Base-by-base conservation (phyloP, 2,113 vertebrate genomes). In the Mandrillus leucophaeus region DNA sequence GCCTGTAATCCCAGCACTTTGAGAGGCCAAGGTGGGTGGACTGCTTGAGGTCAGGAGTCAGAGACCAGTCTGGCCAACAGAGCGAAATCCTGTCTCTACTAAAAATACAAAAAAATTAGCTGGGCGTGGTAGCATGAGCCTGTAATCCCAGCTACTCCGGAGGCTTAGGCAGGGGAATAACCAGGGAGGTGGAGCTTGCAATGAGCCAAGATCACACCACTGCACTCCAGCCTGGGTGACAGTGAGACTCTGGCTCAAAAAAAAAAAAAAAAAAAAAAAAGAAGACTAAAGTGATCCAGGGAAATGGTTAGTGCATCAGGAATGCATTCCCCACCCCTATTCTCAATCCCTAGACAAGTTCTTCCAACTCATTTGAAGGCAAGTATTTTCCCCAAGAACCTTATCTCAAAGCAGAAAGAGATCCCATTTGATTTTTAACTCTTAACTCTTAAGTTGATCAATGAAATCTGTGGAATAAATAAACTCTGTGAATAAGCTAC, bases 401-500 rank as follows among this genome's bases (percentile, higher is more conserved):
- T 25, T 48, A 70, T 27, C 78, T 78, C 48, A 95, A 86, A 96
- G 57, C 55, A 90, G 30, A 92, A 92, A 90, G 50, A 96, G 81
- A 30, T 27, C 16, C 78, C 27, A 38, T 72, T 78, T 68, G 52
- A 38, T 95, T 88, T 90, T 93, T 76, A 93, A 91, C 68, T 97
- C 89, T 73, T 76, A 93, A 91, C 68, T 97, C 86, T 73, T 59
- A 92, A 79, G 45, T 23, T 86, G n/a, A 92, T 72, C 52, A 83
- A 64, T 80, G 18, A 95, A 90, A 95, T 66, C 23, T 96, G 48
- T 25, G 59, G 18, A 92, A 89, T 40, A 73, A 94, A 88, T 20
- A 40, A 89, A 85, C 40, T 55, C 61, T 78, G 30, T 52, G 59
- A 82, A 88, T 81, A 89, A 68, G 95, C 27, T 32, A 40, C 45